Conservation (phyloP, 2,888 invertebrate species). For the Pristionchus japonicus region DNA sequence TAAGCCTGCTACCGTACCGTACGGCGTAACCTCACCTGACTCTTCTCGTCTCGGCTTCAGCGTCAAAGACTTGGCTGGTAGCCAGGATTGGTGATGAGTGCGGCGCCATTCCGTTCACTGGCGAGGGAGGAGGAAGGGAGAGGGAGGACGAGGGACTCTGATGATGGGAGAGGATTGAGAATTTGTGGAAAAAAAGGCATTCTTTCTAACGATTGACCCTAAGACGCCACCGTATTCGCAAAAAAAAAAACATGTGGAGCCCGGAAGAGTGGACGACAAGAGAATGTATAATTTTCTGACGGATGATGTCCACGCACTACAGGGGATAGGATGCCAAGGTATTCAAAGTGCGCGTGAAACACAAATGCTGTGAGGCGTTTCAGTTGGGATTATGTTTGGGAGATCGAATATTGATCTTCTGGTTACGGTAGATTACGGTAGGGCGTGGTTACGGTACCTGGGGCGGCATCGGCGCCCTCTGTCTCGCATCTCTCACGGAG, state of each 20-base stretch:
- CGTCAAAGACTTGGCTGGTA: neutral
- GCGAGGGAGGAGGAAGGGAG: neutral
- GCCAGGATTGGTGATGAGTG: slow-evolving; percentile 41
- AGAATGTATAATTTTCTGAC: too few species aligned
- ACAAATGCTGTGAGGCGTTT: neutral
- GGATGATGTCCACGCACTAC: too few species aligned
- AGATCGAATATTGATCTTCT: too few species aligned
- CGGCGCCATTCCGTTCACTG: slow-evolving; percentile 21
- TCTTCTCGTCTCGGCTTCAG: neutral
- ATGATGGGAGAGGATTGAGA: neutral
- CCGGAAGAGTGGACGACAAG: too few species aligned
- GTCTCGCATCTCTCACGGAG: slow-evolving; percentile 62
- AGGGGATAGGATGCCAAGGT: too few species aligned
- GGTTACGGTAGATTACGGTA: neutral
- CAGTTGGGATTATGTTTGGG: neutral
- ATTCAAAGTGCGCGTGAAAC: neutral
- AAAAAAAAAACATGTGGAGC: too few species aligned
- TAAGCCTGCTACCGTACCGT: neutral
- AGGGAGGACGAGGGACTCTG: neutral
- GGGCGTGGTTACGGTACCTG: slow-evolving; percentile 4
- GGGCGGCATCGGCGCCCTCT: slow-evolving; percentile 51
- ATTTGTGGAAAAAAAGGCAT: too few species aligned
- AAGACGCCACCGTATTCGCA: neutral
- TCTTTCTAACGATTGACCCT: too few species aligned
- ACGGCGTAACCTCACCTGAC: neutral